Evolutionary conservation across 92 coral and sea anemone genomes (phyloP).

Genomic region (Pocillopora meandrina): DNA sequence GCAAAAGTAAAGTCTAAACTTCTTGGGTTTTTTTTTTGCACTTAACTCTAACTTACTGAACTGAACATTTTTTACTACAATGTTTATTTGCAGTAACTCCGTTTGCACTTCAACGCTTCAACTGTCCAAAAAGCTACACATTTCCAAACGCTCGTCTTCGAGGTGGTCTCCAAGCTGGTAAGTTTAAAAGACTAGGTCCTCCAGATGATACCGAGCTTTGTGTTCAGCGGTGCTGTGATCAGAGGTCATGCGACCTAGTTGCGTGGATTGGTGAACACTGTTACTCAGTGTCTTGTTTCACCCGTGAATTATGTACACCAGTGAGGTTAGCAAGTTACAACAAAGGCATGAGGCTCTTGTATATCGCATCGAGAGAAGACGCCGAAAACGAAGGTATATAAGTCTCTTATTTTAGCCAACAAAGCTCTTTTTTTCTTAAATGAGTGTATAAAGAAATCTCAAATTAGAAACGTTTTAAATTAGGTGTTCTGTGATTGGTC

Average conservation of each 20-base stretch:
- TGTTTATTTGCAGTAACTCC: constrained; percentile 21
- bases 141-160: constrained; percentile 61
- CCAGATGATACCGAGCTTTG: constrained; percentile 60
- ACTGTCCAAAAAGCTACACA: constrained; percentile 60
- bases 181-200: constrained; percentile 50
- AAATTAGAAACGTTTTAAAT: not conserved
- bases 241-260: constrained; percentile 59
- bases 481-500: not conserved
- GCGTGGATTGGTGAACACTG: constrained; percentile 68
- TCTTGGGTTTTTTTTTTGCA: too few species aligned
- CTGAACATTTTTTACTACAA: not conserved
- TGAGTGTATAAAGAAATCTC: not conserved
- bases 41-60: not conserved
- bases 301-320: constrained; percentile 50
- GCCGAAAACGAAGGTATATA: constrained; percentile 32
- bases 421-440: not conserved
- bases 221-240: constrained; percentile 70
- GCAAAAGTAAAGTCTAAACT: too few species aligned
- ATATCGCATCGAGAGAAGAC: constrained; percentile 54
- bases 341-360: constrained; percentile 45
- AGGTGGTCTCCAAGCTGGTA: constrained; percentile 59
- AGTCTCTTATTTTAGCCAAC: too few species aligned
- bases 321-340: constrained; percentile 41
- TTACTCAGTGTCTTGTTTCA: constrained; percentile 56
- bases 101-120: constrained; percentile 33